Evolutionary conservation across 2,888 invertebrate species (phyloP).

Genomic region (Caenorhabditis doughertyi): DNA sequence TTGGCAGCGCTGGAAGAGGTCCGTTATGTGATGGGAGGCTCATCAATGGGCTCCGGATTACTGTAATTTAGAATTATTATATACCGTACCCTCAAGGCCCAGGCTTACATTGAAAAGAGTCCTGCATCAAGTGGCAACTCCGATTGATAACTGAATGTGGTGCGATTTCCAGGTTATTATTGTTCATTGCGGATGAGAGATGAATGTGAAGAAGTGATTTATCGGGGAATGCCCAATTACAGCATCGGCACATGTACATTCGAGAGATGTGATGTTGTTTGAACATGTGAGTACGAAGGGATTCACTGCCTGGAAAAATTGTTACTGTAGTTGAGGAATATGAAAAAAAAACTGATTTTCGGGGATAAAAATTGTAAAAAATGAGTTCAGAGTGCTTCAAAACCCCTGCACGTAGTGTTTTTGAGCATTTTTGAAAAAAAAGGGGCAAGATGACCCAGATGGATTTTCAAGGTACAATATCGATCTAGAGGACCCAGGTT

Average conservation of each 20-base stretch:
- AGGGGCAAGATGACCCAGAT: too few species aligned
- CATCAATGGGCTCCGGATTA: conserved; percentile 37
- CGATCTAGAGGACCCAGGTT: too few species aligned
- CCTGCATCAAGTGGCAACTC: conserved; percentile 46
- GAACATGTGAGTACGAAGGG: conserved; percentile 82
- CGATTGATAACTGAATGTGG: conserved; percentile 48
- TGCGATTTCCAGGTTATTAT: not conserved
- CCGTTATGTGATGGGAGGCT: not conserved
- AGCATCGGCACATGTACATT: conserved; percentile 83
- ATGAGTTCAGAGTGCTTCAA: too few species aligned
- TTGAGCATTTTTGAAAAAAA: too few species aligned
- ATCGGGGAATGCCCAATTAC: conserved; percentile 82
- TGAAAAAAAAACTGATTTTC: not conserved
- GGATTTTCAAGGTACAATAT: too few species aligned
- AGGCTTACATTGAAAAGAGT: conserved; percentile 50
- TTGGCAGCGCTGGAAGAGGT: too few species aligned
- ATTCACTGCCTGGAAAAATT: conserved; percentile 82
- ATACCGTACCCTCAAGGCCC: too few species aligned
- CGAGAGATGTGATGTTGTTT: conserved; percentile 82
- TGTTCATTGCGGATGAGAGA: conserved; percentile 66
- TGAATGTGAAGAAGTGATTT: conserved; percentile 79
- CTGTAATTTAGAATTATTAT: conserved; percentile 39
- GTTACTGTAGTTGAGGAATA: too few species aligned
- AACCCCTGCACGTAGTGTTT: too few species aligned
- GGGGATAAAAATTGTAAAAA: too few species aligned